These are phyloP conservation scores for Didymodactylos carnosus DNA, from an alignment of 2,888 invertebrate species.

Conservation along the genomic window DNA sequence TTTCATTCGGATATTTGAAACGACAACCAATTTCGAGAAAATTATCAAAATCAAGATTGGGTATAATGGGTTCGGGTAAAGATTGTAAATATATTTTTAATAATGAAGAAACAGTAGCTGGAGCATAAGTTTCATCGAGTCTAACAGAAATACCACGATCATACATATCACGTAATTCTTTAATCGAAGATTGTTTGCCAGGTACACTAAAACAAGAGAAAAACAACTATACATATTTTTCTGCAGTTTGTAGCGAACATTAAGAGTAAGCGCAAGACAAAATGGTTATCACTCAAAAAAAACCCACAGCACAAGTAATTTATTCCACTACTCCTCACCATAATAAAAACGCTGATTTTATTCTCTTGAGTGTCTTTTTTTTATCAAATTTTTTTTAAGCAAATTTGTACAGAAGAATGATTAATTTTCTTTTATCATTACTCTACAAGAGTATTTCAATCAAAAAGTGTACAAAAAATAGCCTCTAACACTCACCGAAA, in stretches of 20 bases:
- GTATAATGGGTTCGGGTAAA: neutral
- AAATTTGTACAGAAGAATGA: too few relatives aligned
- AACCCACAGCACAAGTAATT: too few relatives aligned
- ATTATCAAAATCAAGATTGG: neutral
- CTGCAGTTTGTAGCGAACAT: neutral
- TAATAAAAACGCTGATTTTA: too few relatives aligned
- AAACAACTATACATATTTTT: neutral
- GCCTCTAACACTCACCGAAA: neutral
- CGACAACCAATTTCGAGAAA: neutral
- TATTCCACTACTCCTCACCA: too few relatives aligned
- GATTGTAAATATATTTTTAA: neutral
- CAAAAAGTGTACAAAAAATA: too few relatives aligned
- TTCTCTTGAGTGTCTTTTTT: neutral
- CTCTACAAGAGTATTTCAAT: too few relatives aligned
- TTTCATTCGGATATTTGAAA: neutral
- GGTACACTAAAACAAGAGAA: neutral
- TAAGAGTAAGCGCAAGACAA: too few relatives aligned
- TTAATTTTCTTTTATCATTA: too few relatives aligned
- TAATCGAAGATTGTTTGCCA: neutral
- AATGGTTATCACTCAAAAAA: too few relatives aligned
- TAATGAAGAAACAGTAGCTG: neutral
- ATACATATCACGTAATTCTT: neutral
- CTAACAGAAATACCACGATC: neutral
- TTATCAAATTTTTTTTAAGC: neutral
- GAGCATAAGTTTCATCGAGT: neutral